phyloP scores from a whole-genome alignment of 2,113 vertebrate species.

The Gobius niger region DNA sequence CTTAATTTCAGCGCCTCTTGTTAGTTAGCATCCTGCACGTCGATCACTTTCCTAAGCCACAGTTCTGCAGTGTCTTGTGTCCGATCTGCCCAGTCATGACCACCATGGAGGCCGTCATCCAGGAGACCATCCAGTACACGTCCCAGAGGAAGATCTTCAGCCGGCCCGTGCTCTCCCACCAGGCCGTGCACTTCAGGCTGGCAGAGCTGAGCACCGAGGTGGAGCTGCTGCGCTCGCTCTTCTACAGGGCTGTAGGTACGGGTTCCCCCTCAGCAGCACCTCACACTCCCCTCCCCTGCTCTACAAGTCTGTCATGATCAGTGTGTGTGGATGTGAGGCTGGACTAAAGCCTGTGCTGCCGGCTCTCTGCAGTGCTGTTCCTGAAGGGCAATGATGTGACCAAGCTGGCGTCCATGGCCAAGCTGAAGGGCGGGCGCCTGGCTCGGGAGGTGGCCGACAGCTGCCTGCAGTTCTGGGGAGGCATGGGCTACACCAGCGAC shows the following conservation, averaged over 20 bases:
- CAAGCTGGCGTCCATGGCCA: conserved; percentile 87
- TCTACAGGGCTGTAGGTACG: conserved; percentile 77
- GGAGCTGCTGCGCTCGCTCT: conserved; percentile 84
- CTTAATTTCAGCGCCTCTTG: too few species aligned
- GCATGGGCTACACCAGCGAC: conserved; percentile 88
- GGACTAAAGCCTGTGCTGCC: not conserved
- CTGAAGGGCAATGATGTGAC: conserved; percentile 85
- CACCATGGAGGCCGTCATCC: conserved; percentile 77
- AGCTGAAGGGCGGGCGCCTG: conserved; percentile 84
- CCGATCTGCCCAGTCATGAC: conserved; percentile 66
- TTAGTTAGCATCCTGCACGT: too few species aligned
- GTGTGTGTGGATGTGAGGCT: not conserved
- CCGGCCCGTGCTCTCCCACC: conserved; percentile 79
- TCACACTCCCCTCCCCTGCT: not conserved
- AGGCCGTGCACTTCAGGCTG: conserved; percentile 83
- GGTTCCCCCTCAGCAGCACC: not conserved
- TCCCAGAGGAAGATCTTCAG: conserved; percentile 79
- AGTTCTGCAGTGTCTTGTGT: too few species aligned
- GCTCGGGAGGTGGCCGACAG: conserved; percentile 79
- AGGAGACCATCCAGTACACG: conserved; percentile 83
- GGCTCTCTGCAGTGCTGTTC: conserved; percentile 73
- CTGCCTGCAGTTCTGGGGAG: conserved; percentile 91
- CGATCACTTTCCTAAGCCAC: too few species aligned
- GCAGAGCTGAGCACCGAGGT: conserved; percentile 84
- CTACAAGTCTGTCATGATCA: too few species aligned